phyloP scores from a whole-genome alignment of 2,113 vertebrate species.

The Octodon degus region DNA sequence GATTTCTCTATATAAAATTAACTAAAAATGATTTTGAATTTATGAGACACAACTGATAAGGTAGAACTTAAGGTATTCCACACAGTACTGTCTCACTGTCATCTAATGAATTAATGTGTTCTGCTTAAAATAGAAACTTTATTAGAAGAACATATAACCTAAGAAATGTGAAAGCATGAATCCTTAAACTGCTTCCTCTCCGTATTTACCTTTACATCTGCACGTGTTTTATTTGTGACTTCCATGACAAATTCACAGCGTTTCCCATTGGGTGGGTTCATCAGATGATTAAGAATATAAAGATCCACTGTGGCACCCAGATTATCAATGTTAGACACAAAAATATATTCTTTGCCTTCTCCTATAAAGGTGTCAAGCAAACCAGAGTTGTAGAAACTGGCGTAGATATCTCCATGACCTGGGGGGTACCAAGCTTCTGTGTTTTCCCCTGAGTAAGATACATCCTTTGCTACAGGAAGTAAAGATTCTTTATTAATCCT shows the following conservation, averaged over 20 bases:
- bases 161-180: background rate
- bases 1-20: slow-evolving; percentile 81
- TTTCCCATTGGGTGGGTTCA: slow-evolving; percentile 93
- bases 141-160: background rate
- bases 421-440: slow-evolving; percentile 97
- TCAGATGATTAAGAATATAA: slow-evolving; percentile 96
- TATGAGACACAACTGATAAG: background rate
- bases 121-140: slow-evolving; percentile 51
- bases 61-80: slow-evolving; percentile 30
- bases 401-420: slow-evolving; percentile 96
- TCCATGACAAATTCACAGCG: slow-evolving; percentile 99
- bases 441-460: slow-evolving; percentile 91
- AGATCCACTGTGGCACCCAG: slow-evolving; percentile 98
- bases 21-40: slow-evolving; percentile 47
- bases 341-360: slow-evolving; percentile 97
- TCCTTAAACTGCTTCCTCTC: background rate
- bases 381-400: slow-evolving; percentile 96
- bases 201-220: slow-evolving; percentile 95
- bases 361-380: slow-evolving; percentile 92
- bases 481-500: slow-evolving; percentile 98
- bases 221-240: slow-evolving; percentile 98
- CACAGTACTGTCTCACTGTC: background rate
- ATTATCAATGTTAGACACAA: slow-evolving; percentile 99
- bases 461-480: slow-evolving; percentile 93
- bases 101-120: background rate